Percentiles rank a stretch among this genome's conserved stretches.
These are phyloP conservation scores for Emydura subglobosa DNA, from an alignment of 2,113 vertebrate species.

Conservation along the genomic window DNA sequence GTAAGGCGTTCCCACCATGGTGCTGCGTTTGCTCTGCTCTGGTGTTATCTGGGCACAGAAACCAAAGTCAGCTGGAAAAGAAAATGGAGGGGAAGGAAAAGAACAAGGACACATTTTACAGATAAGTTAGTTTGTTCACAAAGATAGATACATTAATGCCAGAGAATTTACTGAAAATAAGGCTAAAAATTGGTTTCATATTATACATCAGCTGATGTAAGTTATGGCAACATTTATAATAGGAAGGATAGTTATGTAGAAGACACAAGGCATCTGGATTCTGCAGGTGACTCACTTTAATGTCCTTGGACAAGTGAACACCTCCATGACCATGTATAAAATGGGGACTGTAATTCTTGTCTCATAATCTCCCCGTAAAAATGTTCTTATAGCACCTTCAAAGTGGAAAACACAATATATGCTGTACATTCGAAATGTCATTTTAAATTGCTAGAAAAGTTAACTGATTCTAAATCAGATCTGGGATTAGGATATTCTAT, in stretches of 20 bases:
- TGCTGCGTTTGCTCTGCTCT: constrained; percentile 97
- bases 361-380: neutral
- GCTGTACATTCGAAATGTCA: neutral
- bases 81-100: neutral
- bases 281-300: neutral
- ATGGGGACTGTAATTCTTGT: neutral
- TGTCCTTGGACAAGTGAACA: neutral
- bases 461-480: neutral
- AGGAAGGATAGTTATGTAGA: neutral
- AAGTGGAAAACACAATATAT: neutral
- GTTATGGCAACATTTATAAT: neutral
- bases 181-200: neutral
- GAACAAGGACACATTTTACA: rapidly evolving
- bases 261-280: neutral
- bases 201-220: neutral
- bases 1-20: constrained; percentile 98
- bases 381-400: neutral
- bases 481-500: neutral
- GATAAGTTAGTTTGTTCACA: constrained; percentile 3
- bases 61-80: constrained; percentile 91
- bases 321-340: neutral
- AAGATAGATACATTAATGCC: rapidly evolving
- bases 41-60: constrained; percentile 99
- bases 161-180: neutral
- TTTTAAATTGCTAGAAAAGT: neutral